phyloP scores from a whole-genome alignment of 92 coral and sea anemone genomes.

The Muricea muricata region DNA sequence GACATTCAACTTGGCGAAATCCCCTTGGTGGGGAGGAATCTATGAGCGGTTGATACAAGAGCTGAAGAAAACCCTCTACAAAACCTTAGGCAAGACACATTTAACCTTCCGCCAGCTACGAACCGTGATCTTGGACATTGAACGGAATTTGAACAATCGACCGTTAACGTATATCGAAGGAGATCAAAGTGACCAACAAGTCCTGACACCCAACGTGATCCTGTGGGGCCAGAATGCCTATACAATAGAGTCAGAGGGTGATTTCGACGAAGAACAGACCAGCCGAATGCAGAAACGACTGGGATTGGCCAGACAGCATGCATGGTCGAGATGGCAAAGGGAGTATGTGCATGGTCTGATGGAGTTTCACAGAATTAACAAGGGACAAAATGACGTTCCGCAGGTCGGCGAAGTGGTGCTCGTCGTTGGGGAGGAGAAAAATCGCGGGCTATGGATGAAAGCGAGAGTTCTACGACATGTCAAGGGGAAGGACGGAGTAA shows the following conservation, averaged over 20 bases:
- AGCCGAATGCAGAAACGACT: background rate
- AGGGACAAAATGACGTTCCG: no score
- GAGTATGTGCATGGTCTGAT: slow-evolving; percentile 4
- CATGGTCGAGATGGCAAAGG: background rate
- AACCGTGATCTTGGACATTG: slow-evolving; percentile 50
- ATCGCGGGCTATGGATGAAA: no score
- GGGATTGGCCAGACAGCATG: background rate
- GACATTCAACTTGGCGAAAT: slow-evolving; percentile 63
- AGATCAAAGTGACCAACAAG: background rate
- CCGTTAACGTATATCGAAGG: slow-evolving; percentile 59
- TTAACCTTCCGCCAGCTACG: slow-evolving; percentile 47
- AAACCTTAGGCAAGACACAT: slow-evolving; percentile 56
- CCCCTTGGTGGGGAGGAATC: slow-evolving; percentile 75
- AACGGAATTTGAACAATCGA: slow-evolving; percentile 61
- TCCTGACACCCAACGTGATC: slow-evolving; percentile 24
- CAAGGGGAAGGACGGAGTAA: no score
- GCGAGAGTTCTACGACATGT: no score
- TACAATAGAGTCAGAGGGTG: slow-evolving; percentile 3
- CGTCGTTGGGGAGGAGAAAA: no score
- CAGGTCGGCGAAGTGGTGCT: no score
- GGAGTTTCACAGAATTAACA: no score
- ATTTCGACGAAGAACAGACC: background rate
- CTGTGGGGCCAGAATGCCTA: slow-evolving; percentile 27
- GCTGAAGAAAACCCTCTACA: slow-evolving; percentile 63
- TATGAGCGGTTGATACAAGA: slow-evolving; percentile 60